phyloP scores from a whole-genome alignment of 2,888 invertebrate genomes.

The Agrochola lychnidis region DNA sequence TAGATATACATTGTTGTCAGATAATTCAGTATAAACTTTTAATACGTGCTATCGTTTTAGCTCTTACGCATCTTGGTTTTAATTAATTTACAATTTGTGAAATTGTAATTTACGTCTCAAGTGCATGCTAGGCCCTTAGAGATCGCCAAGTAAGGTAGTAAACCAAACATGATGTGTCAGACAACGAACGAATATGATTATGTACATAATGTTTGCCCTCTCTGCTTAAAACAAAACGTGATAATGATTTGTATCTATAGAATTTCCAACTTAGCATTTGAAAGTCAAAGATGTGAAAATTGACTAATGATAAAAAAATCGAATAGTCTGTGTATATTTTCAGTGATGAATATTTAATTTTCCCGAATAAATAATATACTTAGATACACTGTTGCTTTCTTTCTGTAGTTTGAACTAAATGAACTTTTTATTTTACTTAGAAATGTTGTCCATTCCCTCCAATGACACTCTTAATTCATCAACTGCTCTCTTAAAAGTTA shows the following conservation, averaged over 20 bases:
- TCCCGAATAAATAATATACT: not conserved
- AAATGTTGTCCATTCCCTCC: not conserved
- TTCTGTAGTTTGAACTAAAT: not conserved
- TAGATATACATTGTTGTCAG: not conserved
- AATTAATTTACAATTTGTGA: not conserved
- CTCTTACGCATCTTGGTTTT: not conserved
- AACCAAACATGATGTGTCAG: constrained; percentile 5
- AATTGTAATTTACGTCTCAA: not conserved
- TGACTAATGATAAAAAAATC: not conserved
- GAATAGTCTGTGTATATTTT: constrained; percentile 1
- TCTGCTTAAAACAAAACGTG: constrained; percentile 26
- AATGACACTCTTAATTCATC: not conserved
- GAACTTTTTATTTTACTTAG: not conserved
- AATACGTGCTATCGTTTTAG: not conserved
- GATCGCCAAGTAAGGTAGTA: constrained; percentile 7
- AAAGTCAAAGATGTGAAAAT: constrained; percentile 34
- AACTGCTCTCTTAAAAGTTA: not conserved
- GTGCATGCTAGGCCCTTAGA: not conserved
- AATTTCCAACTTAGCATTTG: constrained; percentile 1
- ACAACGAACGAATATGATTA: not conserved
- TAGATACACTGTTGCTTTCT: not conserved
- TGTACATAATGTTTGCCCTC: constrained; percentile 16
- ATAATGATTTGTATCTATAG: constrained; percentile 32
- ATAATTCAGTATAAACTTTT: not conserved
- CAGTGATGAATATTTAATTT: not conserved